Evolutionary conservation across 2,113 vertebrate species (phyloP).

Genomic region (Calypte anna): DNA sequence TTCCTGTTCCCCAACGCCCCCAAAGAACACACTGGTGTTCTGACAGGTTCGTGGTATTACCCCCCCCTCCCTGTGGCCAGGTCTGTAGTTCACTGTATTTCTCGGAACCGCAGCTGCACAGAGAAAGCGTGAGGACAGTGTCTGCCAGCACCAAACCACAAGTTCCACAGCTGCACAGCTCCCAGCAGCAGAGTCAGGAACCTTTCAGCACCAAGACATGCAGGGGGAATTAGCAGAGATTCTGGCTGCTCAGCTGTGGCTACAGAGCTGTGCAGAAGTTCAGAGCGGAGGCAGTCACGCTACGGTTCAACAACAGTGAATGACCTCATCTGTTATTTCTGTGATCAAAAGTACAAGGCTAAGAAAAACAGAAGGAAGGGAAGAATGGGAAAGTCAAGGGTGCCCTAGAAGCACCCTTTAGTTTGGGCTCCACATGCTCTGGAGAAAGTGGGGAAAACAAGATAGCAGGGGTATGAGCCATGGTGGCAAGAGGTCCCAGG

Average conservation of each 20-base stretch:
- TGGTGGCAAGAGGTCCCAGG: not conserved
- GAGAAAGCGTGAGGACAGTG: not conserved
- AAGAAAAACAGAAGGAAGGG: not conserved
- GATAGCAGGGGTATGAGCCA: not conserved
- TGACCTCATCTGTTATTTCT: not conserved
- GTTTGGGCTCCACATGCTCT: rapidly evolving
- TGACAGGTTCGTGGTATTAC: slow-evolving; percentile 37
- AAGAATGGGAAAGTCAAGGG: not conserved
- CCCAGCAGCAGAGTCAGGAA: not conserved
- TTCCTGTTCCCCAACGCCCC: not conserved
- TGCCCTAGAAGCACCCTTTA: not conserved
- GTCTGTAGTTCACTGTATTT: slow-evolving; percentile 60
- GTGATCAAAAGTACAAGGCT: not conserved
- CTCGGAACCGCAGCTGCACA: slow-evolving; percentile 74
- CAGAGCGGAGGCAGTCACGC: not conserved
- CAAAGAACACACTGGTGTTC: not conserved
- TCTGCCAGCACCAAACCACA: slow-evolving; percentile 56
- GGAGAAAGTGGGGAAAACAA: not conserved
- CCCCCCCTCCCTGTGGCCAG: slow-evolving; percentile 24
- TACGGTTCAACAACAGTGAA: not conserved
- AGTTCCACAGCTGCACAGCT: slow-evolving; percentile 14
- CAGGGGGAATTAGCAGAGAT: not conserved
- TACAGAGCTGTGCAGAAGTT: not conserved
- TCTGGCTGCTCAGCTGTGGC: not conserved
- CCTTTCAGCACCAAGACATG: not conserved